phyloP scores from a whole-genome alignment of 2,113 vertebrate genomes.

The Archilochus colubris region DNA sequence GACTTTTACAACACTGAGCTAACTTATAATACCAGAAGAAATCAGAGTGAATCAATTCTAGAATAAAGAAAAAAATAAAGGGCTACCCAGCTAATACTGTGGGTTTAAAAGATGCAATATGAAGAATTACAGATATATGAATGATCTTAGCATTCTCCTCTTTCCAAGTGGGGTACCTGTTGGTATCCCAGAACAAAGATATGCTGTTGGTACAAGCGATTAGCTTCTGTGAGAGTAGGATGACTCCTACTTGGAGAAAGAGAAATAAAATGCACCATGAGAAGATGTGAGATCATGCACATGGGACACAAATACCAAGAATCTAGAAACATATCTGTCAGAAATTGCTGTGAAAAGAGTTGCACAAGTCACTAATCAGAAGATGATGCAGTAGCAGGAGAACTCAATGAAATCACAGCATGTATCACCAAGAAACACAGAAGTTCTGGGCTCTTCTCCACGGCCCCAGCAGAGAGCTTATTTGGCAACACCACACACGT shows the following conservation, averaged over 20 bases:
- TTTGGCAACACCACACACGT: not conserved
- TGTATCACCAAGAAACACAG: not conserved
- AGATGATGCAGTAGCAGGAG: constrained; percentile 1
- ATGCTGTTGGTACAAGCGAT: not conserved
- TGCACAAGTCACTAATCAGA: not conserved
- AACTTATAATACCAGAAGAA: not conserved
- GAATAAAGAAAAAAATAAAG: not conserved
- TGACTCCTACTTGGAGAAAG: not conserved
- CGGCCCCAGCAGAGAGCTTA: not conserved
- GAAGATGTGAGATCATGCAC: rapidly evolving
- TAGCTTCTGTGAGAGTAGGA: not conserved
- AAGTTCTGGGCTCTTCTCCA: not conserved
- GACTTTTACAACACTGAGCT: not conserved
- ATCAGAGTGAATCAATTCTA: not conserved
- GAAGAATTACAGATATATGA: not conserved
- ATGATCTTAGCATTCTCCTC: not conserved
- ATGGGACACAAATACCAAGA: not conserved
- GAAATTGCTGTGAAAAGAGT: not conserved
- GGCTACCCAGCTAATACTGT: not conserved
- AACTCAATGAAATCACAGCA: not conserved
- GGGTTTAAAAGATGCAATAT: not conserved
- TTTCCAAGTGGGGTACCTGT: not conserved
- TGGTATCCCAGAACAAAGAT: not conserved
- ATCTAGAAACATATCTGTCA: not conserved
- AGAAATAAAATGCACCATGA: not conserved